Conservation (phyloP, 2,113 vertebrate species). For the Panthera uncia region DNA sequence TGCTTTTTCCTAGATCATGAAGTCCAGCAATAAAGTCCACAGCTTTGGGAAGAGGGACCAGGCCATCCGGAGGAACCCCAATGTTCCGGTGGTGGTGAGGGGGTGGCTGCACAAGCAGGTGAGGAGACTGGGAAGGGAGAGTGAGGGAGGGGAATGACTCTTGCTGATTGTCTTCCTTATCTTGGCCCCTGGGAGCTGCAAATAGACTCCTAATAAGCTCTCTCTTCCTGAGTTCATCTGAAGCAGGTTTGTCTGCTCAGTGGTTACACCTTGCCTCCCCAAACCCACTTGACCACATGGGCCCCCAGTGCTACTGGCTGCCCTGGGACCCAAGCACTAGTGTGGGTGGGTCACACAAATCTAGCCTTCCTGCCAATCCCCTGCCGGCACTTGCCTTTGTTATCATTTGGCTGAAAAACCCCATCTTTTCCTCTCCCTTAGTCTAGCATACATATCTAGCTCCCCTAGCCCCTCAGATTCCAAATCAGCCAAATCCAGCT, state of each 20-base stretch:
- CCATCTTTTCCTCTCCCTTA: neutral
- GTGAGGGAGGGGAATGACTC: no score
- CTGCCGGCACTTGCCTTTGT: neutral
- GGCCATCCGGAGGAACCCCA: slow-evolving; percentile 96
- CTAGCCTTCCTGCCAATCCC: neutral
- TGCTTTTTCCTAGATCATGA: slow-evolving; percentile 85
- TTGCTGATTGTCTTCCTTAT: neutral
- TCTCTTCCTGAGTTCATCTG: neutral
- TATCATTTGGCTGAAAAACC: neutral
- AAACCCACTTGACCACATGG: neutral
- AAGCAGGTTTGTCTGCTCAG: neutral
- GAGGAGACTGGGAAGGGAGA: neutral
- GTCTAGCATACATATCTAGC: neutral
- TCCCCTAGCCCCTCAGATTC: neutral
- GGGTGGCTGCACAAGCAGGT: slow-evolving; percentile 99
- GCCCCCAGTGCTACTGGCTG: neutral
- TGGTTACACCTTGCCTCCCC: neutral
- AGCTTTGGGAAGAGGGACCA: slow-evolving; percentile 98
- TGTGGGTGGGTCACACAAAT: neutral
- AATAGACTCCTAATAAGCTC: neutral
- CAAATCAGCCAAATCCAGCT: neutral
- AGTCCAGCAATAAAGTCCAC: slow-evolving; percentile 91
- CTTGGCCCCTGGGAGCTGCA: neutral
- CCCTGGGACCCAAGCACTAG: neutral
- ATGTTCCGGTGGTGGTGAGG: slow-evolving; percentile 95